A percentile compares a stretch with the other conserved stretches of the same genome.
Evolutionary conservation across 2,888 invertebrate genomes (phyloP).

Genomic region (Agrilus mali): DNA sequence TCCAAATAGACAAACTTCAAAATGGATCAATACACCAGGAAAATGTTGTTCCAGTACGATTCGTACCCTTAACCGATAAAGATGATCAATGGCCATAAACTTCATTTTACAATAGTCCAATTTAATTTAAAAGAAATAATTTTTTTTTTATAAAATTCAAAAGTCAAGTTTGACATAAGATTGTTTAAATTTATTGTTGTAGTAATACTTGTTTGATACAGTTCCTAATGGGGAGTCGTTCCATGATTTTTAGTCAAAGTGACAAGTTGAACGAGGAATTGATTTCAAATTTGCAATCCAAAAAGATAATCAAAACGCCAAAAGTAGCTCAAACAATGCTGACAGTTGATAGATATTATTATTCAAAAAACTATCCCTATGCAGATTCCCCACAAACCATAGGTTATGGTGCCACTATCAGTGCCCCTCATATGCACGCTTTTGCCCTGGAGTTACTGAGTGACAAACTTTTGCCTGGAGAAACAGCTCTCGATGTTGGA

Average conservation of each 20-base stretch:
- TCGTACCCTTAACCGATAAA: constrained; percentile 90
- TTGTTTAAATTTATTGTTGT: too few species aligned
- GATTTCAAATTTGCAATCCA: too few species aligned
- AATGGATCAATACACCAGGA: constrained; percentile 56
- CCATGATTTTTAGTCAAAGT: too few species aligned
- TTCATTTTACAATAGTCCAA: too few species aligned
- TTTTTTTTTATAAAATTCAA: too few species aligned
- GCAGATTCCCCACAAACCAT: constrained; percentile 87
- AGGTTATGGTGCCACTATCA: constrained; percentile 88
- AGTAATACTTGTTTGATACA: too few species aligned
- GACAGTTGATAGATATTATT: constrained; percentile 72
- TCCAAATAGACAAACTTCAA: constrained; percentile 75
- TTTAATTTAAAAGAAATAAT: too few species aligned
- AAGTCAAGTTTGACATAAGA: too few species aligned
- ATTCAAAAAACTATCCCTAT: constrained; percentile 65
- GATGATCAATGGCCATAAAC: constrained; percentile 49
- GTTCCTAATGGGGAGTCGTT: too few species aligned
- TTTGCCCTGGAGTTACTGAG: constrained; percentile 76
- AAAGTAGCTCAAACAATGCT: constrained; percentile 68
- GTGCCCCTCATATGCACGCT: constrained; percentile 96
- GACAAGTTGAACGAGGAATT: too few species aligned
- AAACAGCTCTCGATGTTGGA: constrained; percentile 78
- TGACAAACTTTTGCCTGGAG: constrained; percentile 62
- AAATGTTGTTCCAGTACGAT: constrained; percentile 87
- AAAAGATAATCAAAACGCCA: too few species aligned